Base-by-base conservation (phyloP, 1,140 invertebrate species). In the Solenopsis fugax region DNA sequence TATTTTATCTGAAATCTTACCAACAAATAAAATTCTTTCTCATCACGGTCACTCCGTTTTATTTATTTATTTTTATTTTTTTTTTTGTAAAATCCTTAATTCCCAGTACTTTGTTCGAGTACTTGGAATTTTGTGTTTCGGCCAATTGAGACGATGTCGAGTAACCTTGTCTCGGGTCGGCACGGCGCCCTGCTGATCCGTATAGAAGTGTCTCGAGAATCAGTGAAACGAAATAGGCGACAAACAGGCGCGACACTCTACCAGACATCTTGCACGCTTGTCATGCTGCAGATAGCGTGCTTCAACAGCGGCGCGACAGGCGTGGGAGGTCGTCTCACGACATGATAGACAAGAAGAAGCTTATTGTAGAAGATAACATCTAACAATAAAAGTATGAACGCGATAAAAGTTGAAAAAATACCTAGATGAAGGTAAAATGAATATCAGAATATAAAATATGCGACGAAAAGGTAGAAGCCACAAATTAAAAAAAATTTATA, bases 211-310 rank as follows among this genome's bases (percentile, higher is more conserved):
- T 89, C 56, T 88, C 37, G 54, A 75, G 69, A 48, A 72, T 87
- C 65, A 34, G 29, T 41, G 41, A 60, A 21, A 84, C 54, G 52
- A 58, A 60, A 67, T 65, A 60, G 89, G 89, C 89, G 89, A 90
- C 89, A 76, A 50, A 56, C 86, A 89, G 89, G 71, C 89, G 88
- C 65, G 88, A 87, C 89, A 64, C 34, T 48, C 45, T 76, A 41
- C 34, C 69, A 21, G 13, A 81, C 56, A 71, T 85, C 71, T 29
- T 82, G 54, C 78, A 82, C 87, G 75, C 60, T 54, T 88, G 73
- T 78, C 69, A 10, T 50, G 75, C 37, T 29, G 58, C 75, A 82
- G 87, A 82, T 69, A 80, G 29, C 50, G 34, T 56, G 54, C 56
- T 77, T 89, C 52, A 64, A 90, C 64, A 73, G 13, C n/a, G 12